Conservation (phyloP, 2,797 vertebrate species). For the Pagetopsis macropterus region DNA sequence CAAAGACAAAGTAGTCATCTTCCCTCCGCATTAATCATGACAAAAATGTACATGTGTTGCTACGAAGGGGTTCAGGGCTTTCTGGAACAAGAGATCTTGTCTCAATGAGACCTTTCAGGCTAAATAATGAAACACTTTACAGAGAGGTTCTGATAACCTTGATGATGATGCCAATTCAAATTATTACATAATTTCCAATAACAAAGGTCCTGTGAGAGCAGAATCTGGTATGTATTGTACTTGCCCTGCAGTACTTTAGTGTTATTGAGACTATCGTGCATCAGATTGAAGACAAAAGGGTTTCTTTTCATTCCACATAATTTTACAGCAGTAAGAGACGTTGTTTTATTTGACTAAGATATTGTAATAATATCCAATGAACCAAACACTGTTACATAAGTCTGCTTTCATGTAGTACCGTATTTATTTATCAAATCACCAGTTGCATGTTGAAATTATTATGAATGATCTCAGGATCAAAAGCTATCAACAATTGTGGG, state of each 20-base stretch:
- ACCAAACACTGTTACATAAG: slow-evolving; percentile 14
- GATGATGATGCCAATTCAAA: background rate
- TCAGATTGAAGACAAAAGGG: slow-evolving; percentile 18
- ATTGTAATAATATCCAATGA: slow-evolving; percentile 13
- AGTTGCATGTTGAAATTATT: slow-evolving; percentile 8
- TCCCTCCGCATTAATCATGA: slow-evolving; percentile 34
- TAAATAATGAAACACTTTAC: background rate
- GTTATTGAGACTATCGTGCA: slow-evolving; percentile 29
- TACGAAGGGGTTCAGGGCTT: slow-evolving; percentile 8
- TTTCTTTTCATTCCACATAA: slow-evolving; percentile 4
- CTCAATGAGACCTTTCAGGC: too few species aligned
- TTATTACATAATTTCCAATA: background rate
- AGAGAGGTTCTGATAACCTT: background rate
- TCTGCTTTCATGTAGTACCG: background rate
- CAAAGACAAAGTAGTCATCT: slow-evolving; percentile 38
- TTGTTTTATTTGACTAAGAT: slow-evolving; percentile 11
- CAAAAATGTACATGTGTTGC: slow-evolving; percentile 29
- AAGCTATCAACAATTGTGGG: background rate
- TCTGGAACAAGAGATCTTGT: too few species aligned
- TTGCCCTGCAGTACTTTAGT: slow-evolving; percentile 21
- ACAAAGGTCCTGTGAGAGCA: slow-evolving; percentile 7
- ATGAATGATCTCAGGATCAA: slow-evolving; percentile 11
- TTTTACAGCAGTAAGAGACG: background rate
- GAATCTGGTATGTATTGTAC: slow-evolving; percentile 3
- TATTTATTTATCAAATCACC: slow-evolving; percentile 24